These are phyloP conservation scores for Grapholita molesta DNA, from an alignment of 1,140 invertebrate species.

Conservation along the genomic window DNA sequence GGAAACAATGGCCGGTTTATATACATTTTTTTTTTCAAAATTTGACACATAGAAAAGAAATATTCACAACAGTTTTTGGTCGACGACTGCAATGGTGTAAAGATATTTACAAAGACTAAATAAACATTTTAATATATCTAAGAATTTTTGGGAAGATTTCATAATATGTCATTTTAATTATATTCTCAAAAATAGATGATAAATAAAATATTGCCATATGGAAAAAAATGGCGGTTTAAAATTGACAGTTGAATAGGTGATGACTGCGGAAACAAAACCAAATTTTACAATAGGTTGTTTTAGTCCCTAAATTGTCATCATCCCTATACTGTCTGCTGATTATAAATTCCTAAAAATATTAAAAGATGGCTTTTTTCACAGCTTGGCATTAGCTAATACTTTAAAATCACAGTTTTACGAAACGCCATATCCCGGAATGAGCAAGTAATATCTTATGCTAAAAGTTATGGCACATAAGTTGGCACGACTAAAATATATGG, in stretches of 20 bases:
- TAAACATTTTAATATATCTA: neutral
- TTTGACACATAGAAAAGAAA: conserved; percentile 26
- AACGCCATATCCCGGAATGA: neutral
- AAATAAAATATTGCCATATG: too few species aligned
- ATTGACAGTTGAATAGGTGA: too few species aligned
- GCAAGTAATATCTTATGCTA: neutral
- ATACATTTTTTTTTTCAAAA: conserved; percentile 24
- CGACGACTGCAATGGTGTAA: conserved; percentile 54
- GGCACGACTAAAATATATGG: conserved; percentile 29
- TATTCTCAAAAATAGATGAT: too few species aligned
- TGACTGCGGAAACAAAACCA: too few species aligned
- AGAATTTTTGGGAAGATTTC: neutral
- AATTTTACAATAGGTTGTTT: too few species aligned
- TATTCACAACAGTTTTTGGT: conserved; percentile 62
- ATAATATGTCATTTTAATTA: too few species aligned
- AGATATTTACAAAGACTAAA: conserved; percentile 40
- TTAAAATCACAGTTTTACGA: neutral
- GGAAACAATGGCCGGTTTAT: conserved; percentile 13
- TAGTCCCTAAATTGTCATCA: too few species aligned
- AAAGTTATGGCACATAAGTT: conserved; percentile 25
- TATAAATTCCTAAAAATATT: too few species aligned
- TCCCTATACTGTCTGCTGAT: too few species aligned
- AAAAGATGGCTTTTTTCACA: neutral
- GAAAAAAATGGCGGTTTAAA: too few species aligned
- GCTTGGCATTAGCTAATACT: neutral